Evolutionary conservation across 2,113 vertebrate genomes (phyloP).

Genomic region (Pitta sordida): DNA sequence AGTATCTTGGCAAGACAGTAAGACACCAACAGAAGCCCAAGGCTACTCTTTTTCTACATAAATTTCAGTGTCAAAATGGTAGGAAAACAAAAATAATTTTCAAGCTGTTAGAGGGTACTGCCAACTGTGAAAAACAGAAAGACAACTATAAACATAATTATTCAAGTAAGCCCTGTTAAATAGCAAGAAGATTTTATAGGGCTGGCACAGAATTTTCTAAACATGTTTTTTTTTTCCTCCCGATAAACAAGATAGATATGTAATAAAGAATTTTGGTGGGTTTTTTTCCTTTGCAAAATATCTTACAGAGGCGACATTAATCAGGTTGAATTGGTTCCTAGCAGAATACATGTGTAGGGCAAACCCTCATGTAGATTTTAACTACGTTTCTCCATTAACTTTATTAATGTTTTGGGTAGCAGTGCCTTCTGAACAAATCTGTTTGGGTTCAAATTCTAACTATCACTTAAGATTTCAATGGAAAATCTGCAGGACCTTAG

Average conservation of each 20-base stretch:
- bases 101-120: not conserved
- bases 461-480: not conserved
- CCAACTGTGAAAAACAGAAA: not conserved
- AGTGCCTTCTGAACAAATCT: not conserved
- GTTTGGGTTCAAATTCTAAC: not conserved
- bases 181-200: not conserved
- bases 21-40: not conserved
- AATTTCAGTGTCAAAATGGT: not conserved
- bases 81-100: conserved; percentile 16
- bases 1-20: not conserved
- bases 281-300: not conserved
- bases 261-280: not conserved
- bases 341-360: not conserved
- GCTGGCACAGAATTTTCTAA: not conserved
- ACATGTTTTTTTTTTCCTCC: not conserved
- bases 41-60: not conserved
- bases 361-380: not conserved
- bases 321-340: not conserved
- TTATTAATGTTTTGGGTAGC: not conserved
- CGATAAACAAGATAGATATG: not conserved
- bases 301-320: not conserved
- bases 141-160: conserved; percentile 8
- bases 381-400: not conserved
- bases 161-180: not conserved
- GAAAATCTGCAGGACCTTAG: not conserved